Conservation (phyloP, 2,113 vertebrate species). For the Daphoenositta chrysoptera region DNA sequence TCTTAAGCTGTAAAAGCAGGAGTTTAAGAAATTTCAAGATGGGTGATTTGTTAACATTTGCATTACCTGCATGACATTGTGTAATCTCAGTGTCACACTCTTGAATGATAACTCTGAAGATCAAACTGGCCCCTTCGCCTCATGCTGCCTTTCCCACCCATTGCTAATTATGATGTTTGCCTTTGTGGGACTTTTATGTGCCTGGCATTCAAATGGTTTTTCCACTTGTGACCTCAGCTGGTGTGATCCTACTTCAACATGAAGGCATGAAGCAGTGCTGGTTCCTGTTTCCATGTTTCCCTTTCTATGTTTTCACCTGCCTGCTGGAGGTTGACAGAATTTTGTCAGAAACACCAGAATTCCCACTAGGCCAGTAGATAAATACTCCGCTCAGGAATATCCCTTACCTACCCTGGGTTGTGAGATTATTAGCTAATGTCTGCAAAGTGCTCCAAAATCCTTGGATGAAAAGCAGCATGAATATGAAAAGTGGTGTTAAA, state of each 20-base stretch:
- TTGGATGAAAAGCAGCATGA: background rate
- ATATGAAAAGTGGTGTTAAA: background rate
- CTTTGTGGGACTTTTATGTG: constrained; percentile 60
- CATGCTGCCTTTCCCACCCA: constrained; percentile 66
- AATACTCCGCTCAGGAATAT: background rate
- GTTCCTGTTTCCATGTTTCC: background rate
- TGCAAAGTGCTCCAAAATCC: background rate
- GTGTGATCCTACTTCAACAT: constrained; percentile 43
- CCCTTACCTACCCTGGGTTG: background rate
- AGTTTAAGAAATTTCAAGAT: constrained; percentile 49
- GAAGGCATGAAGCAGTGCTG: background rate
- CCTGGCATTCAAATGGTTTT: constrained; percentile 67
- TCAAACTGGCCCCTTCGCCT: constrained; percentile 46
- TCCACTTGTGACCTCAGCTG: constrained; percentile 67
- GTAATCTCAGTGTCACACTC: constrained; percentile 56
- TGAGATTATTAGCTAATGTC: background rate
- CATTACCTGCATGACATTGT: constrained; percentile 48
- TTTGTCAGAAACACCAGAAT: background rate
- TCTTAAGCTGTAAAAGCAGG: constrained; percentile 18
- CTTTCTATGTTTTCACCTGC: background rate
- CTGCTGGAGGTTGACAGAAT: background rate
- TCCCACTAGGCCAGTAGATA: background rate
- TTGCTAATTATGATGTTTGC: constrained; percentile 72
- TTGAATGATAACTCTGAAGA: constrained; percentile 40
- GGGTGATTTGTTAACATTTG: constrained; percentile 64